Evolutionary conservation across 2,797 vertebrate species (phyloP).

Genomic region (Amniataba percoides): DNA sequence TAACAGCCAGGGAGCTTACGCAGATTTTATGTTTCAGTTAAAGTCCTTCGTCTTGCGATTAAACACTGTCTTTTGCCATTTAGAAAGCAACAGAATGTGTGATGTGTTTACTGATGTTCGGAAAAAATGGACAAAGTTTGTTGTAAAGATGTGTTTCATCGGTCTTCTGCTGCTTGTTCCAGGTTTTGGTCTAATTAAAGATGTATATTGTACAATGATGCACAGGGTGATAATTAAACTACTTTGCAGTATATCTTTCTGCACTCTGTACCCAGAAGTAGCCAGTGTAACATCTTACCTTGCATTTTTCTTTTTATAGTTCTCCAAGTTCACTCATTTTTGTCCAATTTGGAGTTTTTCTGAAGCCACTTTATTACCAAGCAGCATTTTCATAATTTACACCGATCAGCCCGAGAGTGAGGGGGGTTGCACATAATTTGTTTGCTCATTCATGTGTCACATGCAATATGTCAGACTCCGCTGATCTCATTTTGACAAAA

Average conservation of each 20-base stretch:
- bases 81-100: background rate
- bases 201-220: background rate
- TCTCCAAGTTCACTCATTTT: constrained; percentile 1
- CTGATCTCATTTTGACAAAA: constrained; percentile 37
- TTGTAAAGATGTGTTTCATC: background rate
- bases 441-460: constrained; percentile 59
- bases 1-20: background rate
- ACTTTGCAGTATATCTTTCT: too few species aligned
- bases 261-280: too few species aligned
- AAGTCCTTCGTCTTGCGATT: background rate
- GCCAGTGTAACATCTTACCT: too few species aligned
- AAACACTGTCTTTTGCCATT: too few species aligned
- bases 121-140: background rate
- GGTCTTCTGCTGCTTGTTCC: background rate
- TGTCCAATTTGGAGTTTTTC: constrained; percentile 2
- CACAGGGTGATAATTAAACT: background rate
- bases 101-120: background rate
- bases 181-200: background rate
- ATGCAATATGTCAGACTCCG: constrained; percentile 52
- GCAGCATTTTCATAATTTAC: constrained; percentile 22
- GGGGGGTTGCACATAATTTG: constrained; percentile 57
- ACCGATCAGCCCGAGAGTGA: constrained; percentile 44
- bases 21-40: background rate
- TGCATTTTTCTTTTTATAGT: background rate
- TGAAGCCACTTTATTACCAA: constrained; percentile 18